These are phyloP conservation scores for Ifrita kowaldi DNA, from an alignment of 2,113 vertebrate genomes.

Conservation along the genomic window DNA sequence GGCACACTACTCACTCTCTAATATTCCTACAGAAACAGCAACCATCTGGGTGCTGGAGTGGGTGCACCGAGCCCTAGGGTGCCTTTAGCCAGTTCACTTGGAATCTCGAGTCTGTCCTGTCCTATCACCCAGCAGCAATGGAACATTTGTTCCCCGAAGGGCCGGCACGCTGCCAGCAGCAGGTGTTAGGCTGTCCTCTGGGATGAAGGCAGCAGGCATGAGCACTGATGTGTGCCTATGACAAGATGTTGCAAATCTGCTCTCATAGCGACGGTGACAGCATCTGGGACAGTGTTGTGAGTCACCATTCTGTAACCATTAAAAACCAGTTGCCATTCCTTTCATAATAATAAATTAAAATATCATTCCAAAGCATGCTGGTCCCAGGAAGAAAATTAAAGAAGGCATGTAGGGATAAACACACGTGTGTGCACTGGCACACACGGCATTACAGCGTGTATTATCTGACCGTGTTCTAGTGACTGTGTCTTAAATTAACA, in stretches of 20 bases:
- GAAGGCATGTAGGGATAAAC: not conserved
- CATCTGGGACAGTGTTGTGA: constrained; percentile 78
- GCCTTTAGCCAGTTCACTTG: constrained; percentile 79
- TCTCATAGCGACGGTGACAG: constrained; percentile 68
- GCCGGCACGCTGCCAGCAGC: constrained; percentile 82
- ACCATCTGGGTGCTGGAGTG: constrained; percentile 75
- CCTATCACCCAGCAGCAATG: constrained; percentile 79
- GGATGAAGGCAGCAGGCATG: constrained; percentile 81
- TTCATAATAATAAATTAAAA: constrained; percentile 73
- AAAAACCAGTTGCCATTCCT: constrained; percentile 74
- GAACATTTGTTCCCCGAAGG: constrained; percentile 81
- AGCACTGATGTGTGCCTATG: constrained; percentile 84
- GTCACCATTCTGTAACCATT: constrained; percentile 78
- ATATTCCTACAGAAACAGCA: constrained; percentile 59
- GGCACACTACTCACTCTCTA: not conserved
- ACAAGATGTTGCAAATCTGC: constrained; percentile 87
- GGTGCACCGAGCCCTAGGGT: constrained; percentile 65
- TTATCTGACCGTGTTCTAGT: not conserved
- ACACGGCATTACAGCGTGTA: not conserved
- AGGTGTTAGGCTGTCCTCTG: constrained; percentile 87
- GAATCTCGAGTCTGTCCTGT: constrained; percentile 78
- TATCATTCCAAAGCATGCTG: constrained; percentile 48
- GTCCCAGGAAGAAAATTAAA: constrained; percentile 24
- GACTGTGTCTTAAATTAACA: constrained; percentile 12
- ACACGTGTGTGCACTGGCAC: not conserved